Conservation (phyloP, 2,113 vertebrate genomes). For the Chlorodrepanis virens region DNA sequence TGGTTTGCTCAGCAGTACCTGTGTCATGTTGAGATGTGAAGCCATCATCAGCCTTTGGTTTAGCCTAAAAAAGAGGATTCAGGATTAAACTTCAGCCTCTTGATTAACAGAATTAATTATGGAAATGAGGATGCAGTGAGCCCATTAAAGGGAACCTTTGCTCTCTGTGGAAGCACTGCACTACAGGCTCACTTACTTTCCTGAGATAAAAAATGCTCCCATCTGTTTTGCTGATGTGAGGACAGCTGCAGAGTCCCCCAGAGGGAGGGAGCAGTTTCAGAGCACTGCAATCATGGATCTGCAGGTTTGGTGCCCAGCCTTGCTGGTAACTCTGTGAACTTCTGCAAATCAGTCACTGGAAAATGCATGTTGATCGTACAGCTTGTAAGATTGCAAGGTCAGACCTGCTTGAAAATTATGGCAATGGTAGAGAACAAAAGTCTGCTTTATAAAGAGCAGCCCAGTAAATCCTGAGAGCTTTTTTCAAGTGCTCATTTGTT, state of each 20-base stretch:
- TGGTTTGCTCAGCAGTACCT: not conserved
- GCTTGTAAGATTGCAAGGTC: not conserved
- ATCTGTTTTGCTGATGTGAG: conserved; percentile 21
- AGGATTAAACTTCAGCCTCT: not conserved
- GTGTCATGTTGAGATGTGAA: not conserved
- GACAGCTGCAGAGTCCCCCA: not conserved
- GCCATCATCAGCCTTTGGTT: not conserved
- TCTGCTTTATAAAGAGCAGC: not conserved
- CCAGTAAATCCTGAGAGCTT: not conserved
- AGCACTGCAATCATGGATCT: not conserved
- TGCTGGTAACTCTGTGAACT: not conserved
- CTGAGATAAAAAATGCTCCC: not conserved
- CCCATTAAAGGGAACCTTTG: conserved; percentile 18
- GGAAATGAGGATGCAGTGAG: not conserved
- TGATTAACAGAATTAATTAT: conserved; percentile 34
- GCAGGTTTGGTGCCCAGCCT: not conserved
- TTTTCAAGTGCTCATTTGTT: not conserved
- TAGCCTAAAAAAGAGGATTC: not conserved
- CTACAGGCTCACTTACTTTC: not conserved
- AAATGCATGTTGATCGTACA: not conserved
- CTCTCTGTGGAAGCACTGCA: not conserved
- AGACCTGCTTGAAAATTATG: not conserved
- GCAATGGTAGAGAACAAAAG: not conserved
- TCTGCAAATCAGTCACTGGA: not conserved
- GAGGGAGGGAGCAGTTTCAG: not conserved